Percentiles rank a stretch among this genome's conserved stretches.
These are phyloP conservation scores for Cossypha caffra DNA, from an alignment of 2,797 vertebrate genomes.

Conservation along the genomic window DNA sequence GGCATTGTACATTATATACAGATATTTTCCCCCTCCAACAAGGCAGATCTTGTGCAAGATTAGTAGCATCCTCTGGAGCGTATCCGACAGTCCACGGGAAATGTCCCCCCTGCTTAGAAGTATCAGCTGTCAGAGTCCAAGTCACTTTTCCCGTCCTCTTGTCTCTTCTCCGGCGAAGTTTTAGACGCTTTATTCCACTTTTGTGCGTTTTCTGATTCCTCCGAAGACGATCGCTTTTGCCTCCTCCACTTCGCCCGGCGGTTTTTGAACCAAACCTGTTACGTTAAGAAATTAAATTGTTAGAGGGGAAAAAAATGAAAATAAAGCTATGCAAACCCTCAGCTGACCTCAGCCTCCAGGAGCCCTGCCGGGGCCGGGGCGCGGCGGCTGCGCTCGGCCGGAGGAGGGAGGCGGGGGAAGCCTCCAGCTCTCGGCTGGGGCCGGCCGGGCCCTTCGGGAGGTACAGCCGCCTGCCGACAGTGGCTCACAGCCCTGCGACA, in stretches of 20 bases:
- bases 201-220: slow-evolving; percentile 93
- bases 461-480: neutral
- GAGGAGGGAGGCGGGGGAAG: neutral
- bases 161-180: slow-evolving; percentile 84
- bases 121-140: slow-evolving; percentile 97
- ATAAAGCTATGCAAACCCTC: accelerated
- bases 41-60: slow-evolving; percentile 82
- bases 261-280: slow-evolving; percentile 99
- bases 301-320: accelerated
- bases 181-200: slow-evolving; percentile 93
- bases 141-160: slow-evolving; percentile 89
- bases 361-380: neutral
- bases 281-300: neutral
- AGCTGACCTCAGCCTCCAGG: accelerated
- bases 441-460: too few species aligned
- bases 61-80: slow-evolving; percentile 71
- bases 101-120: neutral
- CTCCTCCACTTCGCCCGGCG: slow-evolving; percentile 96
- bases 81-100: slow-evolving; percentile 56
- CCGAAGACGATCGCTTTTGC: slow-evolving; percentile 95
- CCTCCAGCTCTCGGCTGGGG: neutral
- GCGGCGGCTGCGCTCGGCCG: neutral
- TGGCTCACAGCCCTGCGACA: neutral
- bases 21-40: slow-evolving; percentile 71
- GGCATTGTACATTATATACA: slow-evolving; percentile 85